Percentiles rank a stretch among this genome's conserved stretches.
These are phyloP conservation scores for Tholera decimalis DNA, from an alignment of 2,888 invertebrate genomes.

Conservation along the genomic window DNA sequence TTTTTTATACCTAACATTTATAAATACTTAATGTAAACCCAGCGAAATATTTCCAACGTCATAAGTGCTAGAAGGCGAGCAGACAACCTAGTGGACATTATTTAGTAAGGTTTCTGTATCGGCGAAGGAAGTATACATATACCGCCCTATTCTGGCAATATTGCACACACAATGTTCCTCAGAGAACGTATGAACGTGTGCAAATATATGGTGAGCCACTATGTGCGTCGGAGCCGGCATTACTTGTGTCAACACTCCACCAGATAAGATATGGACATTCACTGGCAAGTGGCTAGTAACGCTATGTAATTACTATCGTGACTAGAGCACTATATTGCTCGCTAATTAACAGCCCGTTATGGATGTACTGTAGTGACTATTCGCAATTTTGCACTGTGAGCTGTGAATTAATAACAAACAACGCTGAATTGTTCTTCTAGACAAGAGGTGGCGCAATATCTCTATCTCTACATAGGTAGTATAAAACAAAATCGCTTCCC, in stretches of 20 bases:
- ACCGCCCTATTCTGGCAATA: constrained; percentile 16
- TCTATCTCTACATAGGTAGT: too few species aligned
- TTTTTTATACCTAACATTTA: too few species aligned
- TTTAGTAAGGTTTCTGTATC: constrained; percentile 2
- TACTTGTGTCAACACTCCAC: constrained; percentile 39
- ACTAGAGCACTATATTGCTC: constrained; percentile 15
- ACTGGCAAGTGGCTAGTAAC: background rate
- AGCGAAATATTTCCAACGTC: background rate
- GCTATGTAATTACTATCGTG: constrained; percentile 13
- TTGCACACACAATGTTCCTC: background rate
- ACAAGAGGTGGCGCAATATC: background rate
- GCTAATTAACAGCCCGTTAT: constrained; percentile 3
- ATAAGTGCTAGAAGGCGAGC: background rate
- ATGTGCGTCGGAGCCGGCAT: background rate
- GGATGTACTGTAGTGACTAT: background rate
- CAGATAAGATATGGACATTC: constrained; percentile 43
- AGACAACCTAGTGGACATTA: background rate
- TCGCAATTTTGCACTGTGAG: constrained; percentile 15
- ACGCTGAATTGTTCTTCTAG: constrained; percentile 8
- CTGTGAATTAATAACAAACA: background rate
- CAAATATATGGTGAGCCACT: background rate
- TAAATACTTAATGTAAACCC: background rate
- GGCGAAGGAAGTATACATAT: constrained; percentile 15
- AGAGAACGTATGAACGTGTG: background rate
- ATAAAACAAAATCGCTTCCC: too few species aligned